Base-by-base conservation (phyloP, 2,797 vertebrate species). In the Petrocephalus sullivani region DNA sequence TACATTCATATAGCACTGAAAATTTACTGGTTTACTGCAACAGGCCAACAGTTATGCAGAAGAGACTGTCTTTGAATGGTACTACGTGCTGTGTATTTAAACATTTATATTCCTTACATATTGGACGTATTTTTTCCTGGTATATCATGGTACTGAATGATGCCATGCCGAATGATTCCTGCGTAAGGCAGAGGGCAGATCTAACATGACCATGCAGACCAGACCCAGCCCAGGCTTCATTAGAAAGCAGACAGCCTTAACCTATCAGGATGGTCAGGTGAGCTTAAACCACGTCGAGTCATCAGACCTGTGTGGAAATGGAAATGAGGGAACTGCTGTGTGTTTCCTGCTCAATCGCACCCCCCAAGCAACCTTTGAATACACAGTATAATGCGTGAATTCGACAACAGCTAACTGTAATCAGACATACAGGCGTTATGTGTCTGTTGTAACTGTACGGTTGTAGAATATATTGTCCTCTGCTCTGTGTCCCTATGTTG, bases 401-500 rank as follows among this genome's bases (percentile, higher is more conserved):
- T 81, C 8, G 23, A 54, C 83, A 54, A 23, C 5, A 33, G 19
- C 28, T 51, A 85, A 28, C 10, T 54, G 21, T 28, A 85, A 85
- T 85, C 21, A 37, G 51, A 28, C 51, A 56, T 53, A 57, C 83
- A 28, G 83, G n/a, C 21, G 4, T 54, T 54, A 56, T 84, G 82
- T 57, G 83, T 57, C 83, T 57, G 53, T 51, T 84, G 16, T 58
- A 71, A 87, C 60, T 67, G 61, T 61, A 21, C 53, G n/a, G 41
- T 51, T 51, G 56, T 88, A 61, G 56, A 61, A 67, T 23, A 88
- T 83, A 41, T 46, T 82, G 41, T 60, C 8, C 21, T 46, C 54
- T 87, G 71, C 60, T 88, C 16, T 83, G 56, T 84, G 87, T 88
- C 46, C 51, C 12, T 41, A 58, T 88, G 23, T 88, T 82, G 51